Evolutionary conservation across 2,888 invertebrate genomes (phyloP), one percentile per base, ranked within the genome.

Genomic region (Aplocera efformata): DNA sequence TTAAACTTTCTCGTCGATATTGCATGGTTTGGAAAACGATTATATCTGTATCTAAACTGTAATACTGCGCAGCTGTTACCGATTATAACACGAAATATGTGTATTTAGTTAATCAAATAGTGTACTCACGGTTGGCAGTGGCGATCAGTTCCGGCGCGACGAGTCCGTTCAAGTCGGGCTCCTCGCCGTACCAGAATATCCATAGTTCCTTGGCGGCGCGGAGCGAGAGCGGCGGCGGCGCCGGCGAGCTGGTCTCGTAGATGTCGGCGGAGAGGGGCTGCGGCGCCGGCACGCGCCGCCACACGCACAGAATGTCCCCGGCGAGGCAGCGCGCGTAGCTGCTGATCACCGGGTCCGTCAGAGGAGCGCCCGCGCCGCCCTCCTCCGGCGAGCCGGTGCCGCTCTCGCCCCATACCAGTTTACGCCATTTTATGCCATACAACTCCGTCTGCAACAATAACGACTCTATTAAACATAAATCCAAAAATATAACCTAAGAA

Each of bases 141-240:
- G 91, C 91, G 72, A 95, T 93, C 56, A 98, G 92, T 75, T 97
- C 96, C 7, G 94, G 93, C 46, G 95, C 93, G 61, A 97, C 94
- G 67, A 97, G 90, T 47, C 94, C 94, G 67, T 91, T 92, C 53
- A 97, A 91, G 84, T 97, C 96, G 41, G 97, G 97, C 83, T 97
- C 97, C 79, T 98, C 98, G 71, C 98, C 98, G 89, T 99, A 99
- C 99, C 99, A 99, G 90, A 99, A 99, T 81, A 99, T 96, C 99
- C 99, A 99, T 49, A 99, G 92, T 84, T 99, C 99, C 90, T 98
- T 99, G 80, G 96, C 94, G 70, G 95, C 94, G 75, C 94, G 92
- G 63, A 96, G 90, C 63, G 94, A 94, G 66, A 96, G 91, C 56
- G 95, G 94, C 72, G 92, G 92, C 58, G 88, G 88, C 53, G 85